phyloP scores from a whole-genome alignment of 2,797 vertebrate genomes.

The Phataginus tetradactyla region DNA sequence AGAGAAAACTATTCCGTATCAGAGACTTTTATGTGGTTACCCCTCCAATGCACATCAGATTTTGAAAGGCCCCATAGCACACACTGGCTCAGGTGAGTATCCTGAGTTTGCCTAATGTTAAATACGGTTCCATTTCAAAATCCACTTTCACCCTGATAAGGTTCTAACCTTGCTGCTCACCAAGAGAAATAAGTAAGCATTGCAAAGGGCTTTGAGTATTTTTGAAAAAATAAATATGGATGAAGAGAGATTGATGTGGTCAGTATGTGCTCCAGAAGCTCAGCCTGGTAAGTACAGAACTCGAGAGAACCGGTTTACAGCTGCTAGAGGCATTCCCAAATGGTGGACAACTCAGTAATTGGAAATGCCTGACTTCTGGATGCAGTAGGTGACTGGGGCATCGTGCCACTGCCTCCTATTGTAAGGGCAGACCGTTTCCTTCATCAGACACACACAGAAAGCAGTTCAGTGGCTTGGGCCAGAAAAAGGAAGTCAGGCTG shows the following conservation, averaged over 20 bases:
- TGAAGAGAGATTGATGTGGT: not conserved
- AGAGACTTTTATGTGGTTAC: not conserved
- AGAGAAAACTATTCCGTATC: not conserved
- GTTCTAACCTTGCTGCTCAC: not conserved
- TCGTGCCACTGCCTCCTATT: not conserved
- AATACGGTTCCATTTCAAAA: conserved; percentile 34
- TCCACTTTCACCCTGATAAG: conserved; percentile 4
- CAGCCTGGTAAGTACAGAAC: not conserved
- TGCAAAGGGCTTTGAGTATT: not conserved
- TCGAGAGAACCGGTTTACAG: not conserved
- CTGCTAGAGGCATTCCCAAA: not conserved
- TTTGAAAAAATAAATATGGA: not conserved
- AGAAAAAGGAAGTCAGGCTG: conserved; percentile 50
- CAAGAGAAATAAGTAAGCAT: not conserved
- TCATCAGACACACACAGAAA: not conserved
- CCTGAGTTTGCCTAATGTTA: not conserved
- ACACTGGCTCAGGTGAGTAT: not conserved
- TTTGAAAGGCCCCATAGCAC: not conserved
- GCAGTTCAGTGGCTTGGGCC: not conserved
- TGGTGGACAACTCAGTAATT: not conserved
- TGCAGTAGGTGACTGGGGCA: not conserved
- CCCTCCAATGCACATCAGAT: not conserved
- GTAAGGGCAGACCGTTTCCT: conserved; percentile 6
- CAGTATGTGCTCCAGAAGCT: not conserved
- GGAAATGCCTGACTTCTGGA: not conserved